Base-by-base conservation (phyloP, 2,888 invertebrate genomes). In the Rapana venosa region DNA sequence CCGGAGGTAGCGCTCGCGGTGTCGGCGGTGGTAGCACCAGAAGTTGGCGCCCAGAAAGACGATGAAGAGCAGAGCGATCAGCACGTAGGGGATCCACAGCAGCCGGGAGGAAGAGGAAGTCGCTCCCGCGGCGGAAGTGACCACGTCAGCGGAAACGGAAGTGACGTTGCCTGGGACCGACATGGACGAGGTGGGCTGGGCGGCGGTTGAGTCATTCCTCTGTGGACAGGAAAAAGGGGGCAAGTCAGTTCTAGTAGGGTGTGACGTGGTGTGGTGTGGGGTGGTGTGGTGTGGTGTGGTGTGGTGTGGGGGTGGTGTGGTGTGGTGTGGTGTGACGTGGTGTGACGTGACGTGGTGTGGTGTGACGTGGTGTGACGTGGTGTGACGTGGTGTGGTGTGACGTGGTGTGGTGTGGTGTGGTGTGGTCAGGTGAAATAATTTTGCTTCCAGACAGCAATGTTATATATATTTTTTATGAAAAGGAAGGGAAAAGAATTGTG, bases 21-120 rank as follows among this genome's bases (percentile, higher is more conserved):
- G 91, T 87, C 93, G 92, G 90, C 91, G 92, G 91, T 94, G 94
- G 90, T 93, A 93, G 86, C 93, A 93, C 90, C 92, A 93, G 90
- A 94, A 94, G 91, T 94, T 93, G 81, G 93, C 87, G 22, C 91
- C 93, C 58, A 94, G 90, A 86, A 93, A 92, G 30, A 89, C 90
- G 74, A 94, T 74, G 88, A 93, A 94, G 61, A 92, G 90, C 1
- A 92, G 83, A 1, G 93, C 92, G 58, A 94, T 93, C 30, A 91
- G 70, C 56, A 93, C 92, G 87, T 94, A 93, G 26, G 94, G 94
- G 89, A 94, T 88, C 94, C 94, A 94, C 91, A 94, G 90, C 66
- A 92, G 92, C 79, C 89, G n/a, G 22, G 22, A n/a, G n/a, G 85
- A 4, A 22, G 89, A 35, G 36, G 47, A 17, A 11, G 88, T 1